Percentiles rank a stretch among this genome's conserved stretches.
phyloP scores from a whole-genome alignment of 2,888 invertebrate species.

The Mesoligia furuncula region DNA sequence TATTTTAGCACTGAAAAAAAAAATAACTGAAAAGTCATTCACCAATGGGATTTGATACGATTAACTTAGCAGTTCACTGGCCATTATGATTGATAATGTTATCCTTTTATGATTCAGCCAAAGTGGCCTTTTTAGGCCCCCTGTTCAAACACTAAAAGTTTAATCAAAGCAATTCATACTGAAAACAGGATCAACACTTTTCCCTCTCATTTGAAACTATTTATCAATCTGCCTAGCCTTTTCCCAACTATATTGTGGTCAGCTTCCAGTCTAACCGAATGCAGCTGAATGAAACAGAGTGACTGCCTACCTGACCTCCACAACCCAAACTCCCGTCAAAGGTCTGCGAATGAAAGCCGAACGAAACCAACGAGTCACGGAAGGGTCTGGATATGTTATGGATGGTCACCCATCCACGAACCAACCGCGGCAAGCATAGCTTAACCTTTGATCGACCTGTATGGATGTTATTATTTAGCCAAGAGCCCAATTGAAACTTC shows the following conservation, averaged over 20 bases:
- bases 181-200: background rate
- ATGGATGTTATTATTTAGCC: background rate
- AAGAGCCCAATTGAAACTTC: background rate
- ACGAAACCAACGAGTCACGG: background rate
- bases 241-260: background rate
- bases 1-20: no score
- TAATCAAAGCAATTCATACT: background rate
- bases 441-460: background rate
- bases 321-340: background rate
- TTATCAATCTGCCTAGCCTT: background rate
- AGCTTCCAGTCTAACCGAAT: no score
- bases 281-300: background rate
- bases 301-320: background rate
- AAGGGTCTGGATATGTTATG: background rate
- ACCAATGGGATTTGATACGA: no score
- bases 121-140: no score
- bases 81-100: no score
- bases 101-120: no score
- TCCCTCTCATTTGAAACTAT: background rate
- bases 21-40: no score
- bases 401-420: background rate
- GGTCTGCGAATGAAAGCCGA: background rate
- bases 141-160: background rate
- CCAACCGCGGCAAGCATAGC: background rate
- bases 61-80: no score